Percentiles rank a stretch among this genome's conserved stretches.
Evolutionary conservation across 2,888 invertebrate genomes (phyloP).

Genomic region (Parnassius mnemosyne): DNA sequence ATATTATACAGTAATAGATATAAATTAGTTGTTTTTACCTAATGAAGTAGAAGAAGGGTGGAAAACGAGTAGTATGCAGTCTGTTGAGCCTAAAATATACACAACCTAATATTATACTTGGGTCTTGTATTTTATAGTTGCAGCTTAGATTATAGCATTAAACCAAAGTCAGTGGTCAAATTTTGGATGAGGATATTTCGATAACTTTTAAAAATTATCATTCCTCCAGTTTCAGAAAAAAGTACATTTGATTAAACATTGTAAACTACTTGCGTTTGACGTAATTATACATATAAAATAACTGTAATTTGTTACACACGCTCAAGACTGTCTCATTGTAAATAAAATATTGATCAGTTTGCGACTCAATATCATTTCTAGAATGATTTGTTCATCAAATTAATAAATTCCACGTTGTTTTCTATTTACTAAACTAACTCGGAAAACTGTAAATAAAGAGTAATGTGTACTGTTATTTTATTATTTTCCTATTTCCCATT

Average conservation of each 20-base stretch:
- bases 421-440: slow-evolving; percentile 7
- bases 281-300: slow-evolving; percentile 4
- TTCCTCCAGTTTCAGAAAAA: background rate
- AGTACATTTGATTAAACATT: background rate
- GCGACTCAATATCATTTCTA: slow-evolving; percentile 1
- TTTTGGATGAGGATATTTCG: no score
- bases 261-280: slow-evolving; percentile 1
- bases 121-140: no score
- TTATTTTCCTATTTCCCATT: background rate
- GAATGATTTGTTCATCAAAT: slow-evolving; percentile 1
- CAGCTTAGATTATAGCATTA: no score
- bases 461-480: background rate
- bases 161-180: no score
- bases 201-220: no score
- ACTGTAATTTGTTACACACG: slow-evolving; percentile 10
- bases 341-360: slow-evolving; percentile 1
- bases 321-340: slow-evolving; percentile 16
- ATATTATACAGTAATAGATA: slow-evolving; percentile 31
- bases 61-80: slow-evolving; percentile 5
- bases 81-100: background rate
- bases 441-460: slow-evolving; percentile 7
- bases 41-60: background rate
- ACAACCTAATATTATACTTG: no score
- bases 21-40: slow-evolving; percentile 20
- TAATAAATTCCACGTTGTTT: slow-evolving; percentile 12